phyloP scores from a whole-genome alignment of 1,140 invertebrate species.

The Cydia strobilella region DNA sequence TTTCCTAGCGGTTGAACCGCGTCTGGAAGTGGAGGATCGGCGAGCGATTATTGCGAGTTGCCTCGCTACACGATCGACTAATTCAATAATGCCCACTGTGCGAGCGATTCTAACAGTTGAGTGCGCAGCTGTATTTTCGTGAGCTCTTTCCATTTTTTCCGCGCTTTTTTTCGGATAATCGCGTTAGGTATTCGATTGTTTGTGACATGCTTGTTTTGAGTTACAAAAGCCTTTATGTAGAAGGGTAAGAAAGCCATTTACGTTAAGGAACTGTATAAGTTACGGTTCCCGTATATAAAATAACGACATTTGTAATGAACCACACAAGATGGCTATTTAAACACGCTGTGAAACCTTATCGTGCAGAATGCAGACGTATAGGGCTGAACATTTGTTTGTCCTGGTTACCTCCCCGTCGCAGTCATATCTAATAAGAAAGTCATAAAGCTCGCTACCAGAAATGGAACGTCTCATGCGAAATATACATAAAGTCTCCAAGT shows the following conservation, averaged over 20 bases:
- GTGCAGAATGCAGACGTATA: background rate
- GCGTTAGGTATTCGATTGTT: constrained; percentile 27
- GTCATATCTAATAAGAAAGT: constrained; percentile 56
- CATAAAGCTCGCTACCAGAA: constrained; percentile 53
- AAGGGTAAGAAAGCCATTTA: constrained; percentile 6
- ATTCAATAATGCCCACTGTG: constrained; percentile 67
- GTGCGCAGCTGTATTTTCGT: constrained; percentile 55
- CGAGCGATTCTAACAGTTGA: constrained; percentile 55
- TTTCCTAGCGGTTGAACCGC: constrained; percentile 59
- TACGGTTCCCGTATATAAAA: background rate
- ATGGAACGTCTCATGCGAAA: constrained; percentile 52
- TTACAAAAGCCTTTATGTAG: background rate
- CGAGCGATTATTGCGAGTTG: constrained; percentile 55
- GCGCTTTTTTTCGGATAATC: constrained; percentile 23
- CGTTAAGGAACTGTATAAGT: background rate
- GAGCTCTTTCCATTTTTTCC: constrained; percentile 32
- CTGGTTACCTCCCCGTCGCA: constrained; percentile 37
- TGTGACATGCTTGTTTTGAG: constrained; percentile 28
- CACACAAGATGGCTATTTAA: background rate
- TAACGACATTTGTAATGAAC: background rate
- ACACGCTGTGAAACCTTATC: background rate
- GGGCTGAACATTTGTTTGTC: constrained; percentile 38
- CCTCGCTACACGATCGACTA: constrained; percentile 59
- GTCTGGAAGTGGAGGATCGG: constrained; percentile 64
- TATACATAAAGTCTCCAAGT: constrained; percentile 49